Base-by-base conservation (phyloP, 2,113 vertebrate genomes). In the Cyrtonyx montezumae region DNA sequence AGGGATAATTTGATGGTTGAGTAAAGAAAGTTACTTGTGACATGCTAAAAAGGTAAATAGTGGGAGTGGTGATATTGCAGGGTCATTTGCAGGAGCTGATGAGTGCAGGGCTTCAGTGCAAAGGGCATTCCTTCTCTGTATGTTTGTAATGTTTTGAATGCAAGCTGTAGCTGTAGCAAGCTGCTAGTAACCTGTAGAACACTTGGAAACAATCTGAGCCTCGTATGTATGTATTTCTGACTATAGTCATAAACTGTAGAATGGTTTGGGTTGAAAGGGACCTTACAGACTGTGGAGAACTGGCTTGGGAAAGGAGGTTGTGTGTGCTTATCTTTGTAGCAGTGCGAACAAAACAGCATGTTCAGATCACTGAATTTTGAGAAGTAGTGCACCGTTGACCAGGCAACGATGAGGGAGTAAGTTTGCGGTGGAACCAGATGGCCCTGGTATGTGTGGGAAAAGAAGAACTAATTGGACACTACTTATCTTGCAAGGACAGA, bases 1-100 rank as follows among this genome's bases (percentile, higher is more conserved):
- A 73, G 67, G 53, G 67, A 89, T 95, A 94, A 95, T 95, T 92
- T 87, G 79, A 46, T 88, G 86, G 80, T 79, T 87, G 79, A 32
- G 66, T 12, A 21, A 20, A 53, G 67, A 37, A 73, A 36, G 87
- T 68, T 71, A 1, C 5, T 3, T 76, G 81, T 75, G 93, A 87
- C 74, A 48, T 30, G 37, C 36, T 51, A 21, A 70, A 68, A 66
- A 73, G 8, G 53, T 58, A 56, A 91, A 91, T 32, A 79, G 78
- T 2, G 0, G 5, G 34, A 63, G 58, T 59, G 91, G 42, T 9
- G 9, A n/a, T 79, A 37, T 3, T 43, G 63, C 20, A 13, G 40
- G 87, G 37, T 74, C 7, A 65, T 81, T 34, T 65, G 46, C n/a
- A 45, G 9, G 28, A 65, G 53, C 12, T 56, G 51, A 6, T 77